Evolutionary conservation across 2,797 vertebrate species (phyloP).

Genomic region (Nannoperca obscura): DNA sequence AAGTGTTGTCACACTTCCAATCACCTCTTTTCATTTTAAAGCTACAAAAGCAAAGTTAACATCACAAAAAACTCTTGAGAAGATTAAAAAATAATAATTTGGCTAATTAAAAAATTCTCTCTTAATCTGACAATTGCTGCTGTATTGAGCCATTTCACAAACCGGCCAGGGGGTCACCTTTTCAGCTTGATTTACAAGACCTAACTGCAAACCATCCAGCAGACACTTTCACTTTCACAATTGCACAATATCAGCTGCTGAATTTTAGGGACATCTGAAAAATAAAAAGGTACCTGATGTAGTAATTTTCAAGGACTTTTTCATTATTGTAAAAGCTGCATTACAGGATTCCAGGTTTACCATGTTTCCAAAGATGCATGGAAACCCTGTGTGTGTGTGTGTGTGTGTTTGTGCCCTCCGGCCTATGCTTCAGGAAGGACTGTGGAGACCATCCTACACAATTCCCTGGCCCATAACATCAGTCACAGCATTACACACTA

Average conservation of each 20-base stretch:
- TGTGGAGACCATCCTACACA: constrained; percentile 13
- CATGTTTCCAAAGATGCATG: not conserved
- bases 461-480: constrained; percentile 28
- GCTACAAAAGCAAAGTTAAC: not conserved
- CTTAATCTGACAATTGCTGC: constrained; percentile 12
- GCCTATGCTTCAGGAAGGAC: constrained; percentile 23
- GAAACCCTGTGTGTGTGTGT: not conserved
- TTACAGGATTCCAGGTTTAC: constrained; percentile 16
- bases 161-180: not conserved
- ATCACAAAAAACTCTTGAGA: not conserved
- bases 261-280: not conserved
- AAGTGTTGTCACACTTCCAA: not conserved
- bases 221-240: constrained; percentile 16
- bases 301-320: not conserved
- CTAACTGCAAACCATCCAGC: constrained; percentile 5
- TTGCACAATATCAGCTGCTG: constrained; percentile 4
- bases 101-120: not conserved
- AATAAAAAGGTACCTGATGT: not conserved
- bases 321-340: constrained; percentile 6
- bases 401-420: not conserved
- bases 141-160: not conserved
- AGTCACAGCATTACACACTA: constrained; percentile 38
- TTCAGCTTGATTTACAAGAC: not conserved
- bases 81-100: not conserved
- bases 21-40: not conserved